A percentile compares a stretch with the other conserved stretches of the same genome.
Conservation (phyloP, 2,113 vertebrate genomes). For the Menidia beryllina region DNA sequence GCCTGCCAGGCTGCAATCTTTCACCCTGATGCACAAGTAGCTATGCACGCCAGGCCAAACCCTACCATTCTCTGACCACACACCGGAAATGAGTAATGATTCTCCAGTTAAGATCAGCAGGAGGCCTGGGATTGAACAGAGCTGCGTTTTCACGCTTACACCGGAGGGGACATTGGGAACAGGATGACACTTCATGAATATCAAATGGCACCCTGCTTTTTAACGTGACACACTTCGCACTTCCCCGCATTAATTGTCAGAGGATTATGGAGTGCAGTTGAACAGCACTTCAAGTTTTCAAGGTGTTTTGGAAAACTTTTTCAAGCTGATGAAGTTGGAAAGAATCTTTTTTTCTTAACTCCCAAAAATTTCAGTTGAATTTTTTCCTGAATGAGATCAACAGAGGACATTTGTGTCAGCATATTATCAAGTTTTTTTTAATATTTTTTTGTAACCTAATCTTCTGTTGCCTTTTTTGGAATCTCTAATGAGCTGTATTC, state of each 20-base stretch:
- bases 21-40: constrained; percentile 65
- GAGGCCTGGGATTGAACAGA: constrained; percentile 62
- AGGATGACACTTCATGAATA: constrained; percentile 75
- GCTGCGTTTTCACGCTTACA: constrained; percentile 64
- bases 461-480: not conserved
- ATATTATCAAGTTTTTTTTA: not conserved
- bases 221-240: constrained; percentile 71
- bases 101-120: constrained; percentile 57
- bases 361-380: constrained; percentile 12
- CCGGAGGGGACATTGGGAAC: constrained; percentile 71
- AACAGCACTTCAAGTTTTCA: constrained; percentile 46
- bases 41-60: constrained; percentile 24
- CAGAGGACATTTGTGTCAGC: not conserved
- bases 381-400: not conserved
- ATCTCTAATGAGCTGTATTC: not conserved
- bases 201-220: constrained; percentile 72
- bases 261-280: constrained; percentile 43
- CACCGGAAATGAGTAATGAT: constrained; percentile 67
- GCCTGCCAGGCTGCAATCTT: constrained; percentile 60
- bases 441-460: not conserved
- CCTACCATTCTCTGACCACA: constrained; percentile 23
- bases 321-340: constrained; percentile 18
- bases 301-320: constrained; percentile 67
- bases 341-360: not conserved
- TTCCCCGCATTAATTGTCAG: constrained; percentile 72